Percentiles rank a stretch among this genome's conserved stretches.
Conservation (phyloP, 2,888 invertebrate genomes). For the Eudasyphora cyanicolor region DNA sequence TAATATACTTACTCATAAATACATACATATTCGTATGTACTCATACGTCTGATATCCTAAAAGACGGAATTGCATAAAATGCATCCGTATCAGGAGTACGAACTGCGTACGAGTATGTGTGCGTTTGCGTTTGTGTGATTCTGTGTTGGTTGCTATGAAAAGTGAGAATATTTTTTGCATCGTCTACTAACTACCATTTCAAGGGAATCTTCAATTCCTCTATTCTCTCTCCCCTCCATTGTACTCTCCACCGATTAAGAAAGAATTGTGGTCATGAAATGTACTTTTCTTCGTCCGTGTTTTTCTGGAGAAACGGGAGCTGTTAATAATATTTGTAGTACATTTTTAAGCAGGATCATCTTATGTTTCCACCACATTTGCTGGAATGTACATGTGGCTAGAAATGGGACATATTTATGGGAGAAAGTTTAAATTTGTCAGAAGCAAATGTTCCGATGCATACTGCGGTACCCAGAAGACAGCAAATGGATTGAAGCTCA, state of each 20-base stretch:
- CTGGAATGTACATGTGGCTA: not conserved
- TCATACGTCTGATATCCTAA: slow-evolving; percentile 25
- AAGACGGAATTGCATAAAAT: not conserved
- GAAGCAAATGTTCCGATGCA: not conserved
- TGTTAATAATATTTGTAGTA: slow-evolving; percentile 1
- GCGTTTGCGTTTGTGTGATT: slow-evolving; percentile 66
- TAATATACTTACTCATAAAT: slow-evolving; percentile 4
- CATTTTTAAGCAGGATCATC: slow-evolving; percentile 20
- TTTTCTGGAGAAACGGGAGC: not conserved
- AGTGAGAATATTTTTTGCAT: slow-evolving; percentile 47
- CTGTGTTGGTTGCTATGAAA: slow-evolving; percentile 40
- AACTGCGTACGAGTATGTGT: slow-evolving; percentile 60
- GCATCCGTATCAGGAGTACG: not conserved
- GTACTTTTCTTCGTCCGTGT: not conserved
- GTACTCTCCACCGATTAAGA: not conserved
- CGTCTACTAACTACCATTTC: slow-evolving; percentile 32
- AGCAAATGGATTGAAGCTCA: not conserved
- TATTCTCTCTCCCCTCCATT: not conserved
- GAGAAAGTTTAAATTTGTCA: slow-evolving; percentile 10
- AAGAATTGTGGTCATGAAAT: slow-evolving; percentile 19
- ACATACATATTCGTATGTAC: slow-evolving; percentile 31
- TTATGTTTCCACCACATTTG: slow-evolving; percentile 14
- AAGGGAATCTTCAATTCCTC: not conserved
- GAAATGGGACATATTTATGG: not conserved
- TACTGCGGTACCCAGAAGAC: not conserved